Conservation (phyloP, 2,888 invertebrate species). For the Hybos culiciformis region DNA sequence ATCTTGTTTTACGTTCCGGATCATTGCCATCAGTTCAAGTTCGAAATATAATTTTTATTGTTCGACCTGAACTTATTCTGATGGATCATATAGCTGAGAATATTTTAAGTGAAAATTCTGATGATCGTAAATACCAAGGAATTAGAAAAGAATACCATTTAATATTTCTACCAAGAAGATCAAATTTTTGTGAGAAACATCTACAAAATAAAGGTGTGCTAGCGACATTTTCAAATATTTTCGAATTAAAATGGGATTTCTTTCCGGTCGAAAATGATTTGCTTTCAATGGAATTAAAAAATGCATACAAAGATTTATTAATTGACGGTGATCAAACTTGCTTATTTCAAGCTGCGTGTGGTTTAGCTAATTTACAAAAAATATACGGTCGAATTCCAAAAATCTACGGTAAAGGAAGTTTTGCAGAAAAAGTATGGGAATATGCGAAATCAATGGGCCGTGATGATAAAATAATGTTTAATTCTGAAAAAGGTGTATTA, state of each 20-base stretch:
- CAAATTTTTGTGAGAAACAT: slow-evolving; percentile 74
- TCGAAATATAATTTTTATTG: slow-evolving; percentile 77
- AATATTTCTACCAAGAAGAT: slow-evolving; percentile 78
- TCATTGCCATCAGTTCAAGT: slow-evolving; percentile 56
- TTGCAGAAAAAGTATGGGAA: slow-evolving; percentile 81
- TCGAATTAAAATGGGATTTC: slow-evolving; percentile 77
- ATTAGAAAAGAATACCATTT: slow-evolving; percentile 64
- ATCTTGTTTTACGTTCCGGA: slow-evolving; percentile 53
- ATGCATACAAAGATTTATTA: slow-evolving; percentile 69
- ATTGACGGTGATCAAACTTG: slow-evolving; percentile 82
- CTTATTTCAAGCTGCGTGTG: slow-evolving; percentile 75
- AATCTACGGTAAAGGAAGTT: slow-evolving; percentile 79
- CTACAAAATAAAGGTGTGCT: slow-evolving; percentile 70
- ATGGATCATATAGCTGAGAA: slow-evolving; percentile 79
- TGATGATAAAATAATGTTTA: slow-evolving; percentile 37
- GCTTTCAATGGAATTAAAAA: slow-evolving; percentile 78
- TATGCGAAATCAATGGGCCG: slow-evolving; percentile 65
- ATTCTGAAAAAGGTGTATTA: slow-evolving; percentile 43
- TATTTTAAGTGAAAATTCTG: slow-evolving; percentile 34
- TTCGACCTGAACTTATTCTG: slow-evolving; percentile 62
- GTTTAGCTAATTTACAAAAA: slow-evolving; percentile 71
- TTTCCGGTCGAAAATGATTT: slow-evolving; percentile 87
- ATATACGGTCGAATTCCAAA: slow-evolving; percentile 80
- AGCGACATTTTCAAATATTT: slow-evolving; percentile 58
- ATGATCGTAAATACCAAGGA: slow-evolving; percentile 12